Conservation (phyloP, 2,797 vertebrate genomes). For the Girardinus metallicus region DNA sequence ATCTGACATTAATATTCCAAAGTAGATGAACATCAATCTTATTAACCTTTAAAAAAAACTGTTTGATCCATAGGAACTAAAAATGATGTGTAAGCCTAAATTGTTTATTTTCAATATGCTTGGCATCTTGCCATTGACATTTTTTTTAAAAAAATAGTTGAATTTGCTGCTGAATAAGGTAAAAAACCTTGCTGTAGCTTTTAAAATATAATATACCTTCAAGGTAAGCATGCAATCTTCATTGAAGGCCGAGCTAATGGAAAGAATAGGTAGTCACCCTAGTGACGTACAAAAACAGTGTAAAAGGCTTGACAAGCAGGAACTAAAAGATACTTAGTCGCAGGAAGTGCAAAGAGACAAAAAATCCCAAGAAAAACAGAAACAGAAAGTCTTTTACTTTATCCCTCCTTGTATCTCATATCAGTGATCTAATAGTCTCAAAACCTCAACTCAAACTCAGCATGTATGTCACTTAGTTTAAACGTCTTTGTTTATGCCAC, state of each 20-base stretch:
- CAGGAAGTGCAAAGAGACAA: background rate
- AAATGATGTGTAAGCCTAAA: background rate
- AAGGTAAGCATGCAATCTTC: background rate
- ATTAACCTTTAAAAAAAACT: too few species aligned
- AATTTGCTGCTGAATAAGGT: background rate
- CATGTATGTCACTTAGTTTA: background rate
- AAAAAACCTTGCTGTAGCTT: background rate
- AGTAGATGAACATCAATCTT: too few species aligned
- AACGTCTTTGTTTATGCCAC: background rate
- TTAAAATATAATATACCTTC: background rate
- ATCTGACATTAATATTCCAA: too few species aligned
- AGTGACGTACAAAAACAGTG: background rate
- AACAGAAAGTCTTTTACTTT: background rate
- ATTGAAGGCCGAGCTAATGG: background rate
- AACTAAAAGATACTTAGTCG: background rate
- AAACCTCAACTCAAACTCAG: background rate
- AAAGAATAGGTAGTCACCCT: background rate
- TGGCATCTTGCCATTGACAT: background rate
- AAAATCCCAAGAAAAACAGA: background rate
- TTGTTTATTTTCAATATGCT: background rate
- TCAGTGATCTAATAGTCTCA: background rate
- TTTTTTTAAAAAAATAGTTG: background rate
- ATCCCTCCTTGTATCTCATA: background rate
- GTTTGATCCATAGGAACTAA: background rate
- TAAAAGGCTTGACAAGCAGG: background rate